Base-by-base conservation (phyloP, 1,140 invertebrate genomes). In the Bombus polaris region DNA sequence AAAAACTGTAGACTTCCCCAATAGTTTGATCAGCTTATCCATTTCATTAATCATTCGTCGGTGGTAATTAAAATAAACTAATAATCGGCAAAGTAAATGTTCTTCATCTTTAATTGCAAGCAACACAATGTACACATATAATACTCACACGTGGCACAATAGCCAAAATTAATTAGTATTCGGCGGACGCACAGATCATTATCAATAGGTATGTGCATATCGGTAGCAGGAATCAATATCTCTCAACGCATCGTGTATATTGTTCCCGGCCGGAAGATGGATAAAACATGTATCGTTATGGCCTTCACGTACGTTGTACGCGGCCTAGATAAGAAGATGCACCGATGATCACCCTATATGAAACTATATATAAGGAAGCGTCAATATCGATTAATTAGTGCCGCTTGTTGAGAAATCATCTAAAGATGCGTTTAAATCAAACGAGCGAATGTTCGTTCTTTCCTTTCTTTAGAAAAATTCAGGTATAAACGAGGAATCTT, bases 321-420 rank as follows among this genome's bases (percentile, higher is more conserved):
- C 13, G 44, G 59, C 1, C 9, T 42, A 44, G 12, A 44, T n/a
- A 76, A 39, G n/a, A 32, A n/a, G 25, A 53, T 62, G 8, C n/a
- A n/a, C 28, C 9, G 32, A 13, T 22, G 28, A 79, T 68, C 4
- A 4, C 0, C 18, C 12, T 35, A 66, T 35, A 66, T 22, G 35
- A 74, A 81, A 59, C 28, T 5, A 57, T 68, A 57, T 22, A 15
- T 47, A 53, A 32, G 18, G 47, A 53, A 22, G 6, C 47, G 5
- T 22, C 47, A 22, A 35, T 73, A 80, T 85, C 83, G 68, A 73
- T 85, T 85, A 85, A 85, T 85, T 85, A 80, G 83, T 47, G 9
- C 39, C 68, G 83, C 15, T 80, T 10, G 32, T 65, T 28, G 8
- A 65, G 22, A 6, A 32, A 10, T 15, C 13, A 15, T n/a, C 25